Evolutionary conservation across 2,888 invertebrate genomes (phyloP).

Genomic region (Drosophila fungiperda): DNA sequence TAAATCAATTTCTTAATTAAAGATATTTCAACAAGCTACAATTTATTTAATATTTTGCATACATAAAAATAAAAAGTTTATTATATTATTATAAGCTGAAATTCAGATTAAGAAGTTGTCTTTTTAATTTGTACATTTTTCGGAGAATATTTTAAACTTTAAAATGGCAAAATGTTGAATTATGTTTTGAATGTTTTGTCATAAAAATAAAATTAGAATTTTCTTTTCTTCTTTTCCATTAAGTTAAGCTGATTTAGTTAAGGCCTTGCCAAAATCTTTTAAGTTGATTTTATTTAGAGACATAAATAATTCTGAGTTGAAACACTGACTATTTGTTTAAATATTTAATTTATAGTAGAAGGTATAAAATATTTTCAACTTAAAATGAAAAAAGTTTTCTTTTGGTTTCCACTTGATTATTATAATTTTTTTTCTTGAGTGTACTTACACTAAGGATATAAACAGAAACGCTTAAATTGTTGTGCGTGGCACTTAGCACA

Average conservation of each 20-base stretch:
- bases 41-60: neutral
- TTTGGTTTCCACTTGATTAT: neutral
- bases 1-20: neutral
- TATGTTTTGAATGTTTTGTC: neutral
- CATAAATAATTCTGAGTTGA: neutral
- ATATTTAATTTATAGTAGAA: neutral
- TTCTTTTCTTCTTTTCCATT: neutral
- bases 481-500: slow-evolving; percentile 28
- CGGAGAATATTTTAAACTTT: rapidly evolving
- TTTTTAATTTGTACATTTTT: neutral
- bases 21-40: neutral
- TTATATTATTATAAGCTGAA: neutral
- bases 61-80: neutral
- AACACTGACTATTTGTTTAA: neutral
- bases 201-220: neutral
- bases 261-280: neutral
- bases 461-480: neutral
- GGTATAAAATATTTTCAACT: neutral
- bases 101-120: neutral
- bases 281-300: neutral
- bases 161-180: neutral
- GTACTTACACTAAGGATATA: slow-evolving; percentile 4
- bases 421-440: neutral
- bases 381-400: neutral
- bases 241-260: neutral